phyloP scores from a whole-genome alignment of 35 echinoderm and acorn worm species.

The Heliocidaris erythrogramma region DNA sequence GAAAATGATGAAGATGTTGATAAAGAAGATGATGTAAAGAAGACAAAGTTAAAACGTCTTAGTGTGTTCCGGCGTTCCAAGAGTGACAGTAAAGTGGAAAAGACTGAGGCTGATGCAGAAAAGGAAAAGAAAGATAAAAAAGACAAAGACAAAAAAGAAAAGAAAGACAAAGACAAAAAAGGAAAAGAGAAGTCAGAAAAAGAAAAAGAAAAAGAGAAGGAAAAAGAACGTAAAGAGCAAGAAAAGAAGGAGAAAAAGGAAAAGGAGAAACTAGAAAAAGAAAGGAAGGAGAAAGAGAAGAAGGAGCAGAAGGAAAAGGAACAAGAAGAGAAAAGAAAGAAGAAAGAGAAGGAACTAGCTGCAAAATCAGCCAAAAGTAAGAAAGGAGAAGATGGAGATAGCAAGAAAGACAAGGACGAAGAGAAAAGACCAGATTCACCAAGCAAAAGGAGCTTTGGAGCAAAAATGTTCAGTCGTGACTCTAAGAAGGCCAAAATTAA shows the following conservation, averaged over 20 bases:
- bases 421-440: conserved; percentile 24
- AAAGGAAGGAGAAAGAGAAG: conserved; percentile 30
- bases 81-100: not conserved
- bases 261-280: conserved; percentile 43
- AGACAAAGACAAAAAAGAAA: not conserved
- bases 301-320: conserved; percentile 47
- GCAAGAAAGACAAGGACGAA: conserved; percentile 7
- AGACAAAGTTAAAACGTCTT: conserved; percentile 8
- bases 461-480: conserved; percentile 44
- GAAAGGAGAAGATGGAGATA: conserved; percentile 15
- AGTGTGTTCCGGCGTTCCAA: conserved; percentile 30
- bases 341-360: conserved; percentile 42
- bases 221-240: conserved; percentile 31
- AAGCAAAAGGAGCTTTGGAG: conserved; percentile 20
- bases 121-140: not conserved
- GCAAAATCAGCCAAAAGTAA: conserved; percentile 14
- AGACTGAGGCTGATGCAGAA: not conserved
- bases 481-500: conserved; percentile 22
- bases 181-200: not conserved
- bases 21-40: not conserved
- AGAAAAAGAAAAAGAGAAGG: conserved; percentile 34
- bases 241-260: conserved; percentile 47
- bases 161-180: conserved; percentile 8
- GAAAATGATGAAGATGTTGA: conserved; percentile 28
- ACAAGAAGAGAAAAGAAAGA: conserved; percentile 28